Evolutionary conservation across 2,797 vertebrate species (phyloP).

Genomic region (Brachyrhaphis roseni): DNA sequence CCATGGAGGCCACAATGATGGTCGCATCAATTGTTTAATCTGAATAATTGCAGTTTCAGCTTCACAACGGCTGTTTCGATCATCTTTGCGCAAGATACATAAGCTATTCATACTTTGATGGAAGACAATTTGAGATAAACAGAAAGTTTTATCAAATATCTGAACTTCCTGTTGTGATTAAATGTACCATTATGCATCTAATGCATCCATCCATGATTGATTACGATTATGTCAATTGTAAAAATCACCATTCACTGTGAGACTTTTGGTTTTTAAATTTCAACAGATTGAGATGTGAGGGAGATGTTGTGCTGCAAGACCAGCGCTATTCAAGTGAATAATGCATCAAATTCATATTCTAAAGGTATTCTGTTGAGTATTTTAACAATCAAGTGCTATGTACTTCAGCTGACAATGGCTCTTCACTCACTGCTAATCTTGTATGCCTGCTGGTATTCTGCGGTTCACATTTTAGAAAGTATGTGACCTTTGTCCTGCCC

Average conservation of each 20-base stretch:
- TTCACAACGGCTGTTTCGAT: not conserved
- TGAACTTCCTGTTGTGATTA: not conserved
- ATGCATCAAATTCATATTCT: not conserved
- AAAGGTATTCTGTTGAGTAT: not conserved
- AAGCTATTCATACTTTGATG: not conserved
- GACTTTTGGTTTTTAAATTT: not conserved
- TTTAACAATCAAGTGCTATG: not conserved
- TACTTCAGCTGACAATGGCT: not conserved
- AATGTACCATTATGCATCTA: not conserved
- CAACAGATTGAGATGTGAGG: not conserved
- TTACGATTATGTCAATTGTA: not conserved
- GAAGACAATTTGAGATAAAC: not conserved
- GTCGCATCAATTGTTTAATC: conserved; percentile 37
- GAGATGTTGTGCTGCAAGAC: not conserved
- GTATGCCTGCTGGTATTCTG: not conserved
- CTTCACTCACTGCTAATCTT: not conserved
- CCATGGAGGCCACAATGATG: not conserved
- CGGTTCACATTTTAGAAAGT: not conserved
- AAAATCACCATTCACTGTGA: not conserved
- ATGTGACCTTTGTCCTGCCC: not conserved
- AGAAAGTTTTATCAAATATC: not conserved
- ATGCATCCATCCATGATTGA: not conserved
- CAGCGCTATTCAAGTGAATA: not conserved
- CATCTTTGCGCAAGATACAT: not conserved
- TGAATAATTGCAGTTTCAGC: conserved; percentile 3